Evolutionary conservation across 2,113 vertebrate genomes (phyloP), one percentile per base, ranked within the genome.

Genomic region (Triplophysa siluroides): DNA sequence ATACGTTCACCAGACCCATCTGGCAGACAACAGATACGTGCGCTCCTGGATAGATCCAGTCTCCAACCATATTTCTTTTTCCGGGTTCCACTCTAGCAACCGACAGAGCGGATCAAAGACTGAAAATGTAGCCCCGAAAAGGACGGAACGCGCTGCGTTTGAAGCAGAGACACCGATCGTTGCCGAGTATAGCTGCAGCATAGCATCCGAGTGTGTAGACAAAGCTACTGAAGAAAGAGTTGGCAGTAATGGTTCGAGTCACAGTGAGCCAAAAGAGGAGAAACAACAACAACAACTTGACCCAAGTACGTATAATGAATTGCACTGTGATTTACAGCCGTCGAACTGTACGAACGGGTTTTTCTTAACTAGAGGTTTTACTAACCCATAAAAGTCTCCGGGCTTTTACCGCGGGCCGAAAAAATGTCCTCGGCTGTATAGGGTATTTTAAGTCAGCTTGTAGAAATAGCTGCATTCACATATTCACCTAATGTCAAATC

Each of bases 351-450:
- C 91, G 95, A 93, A 94, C 95, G 91, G 93, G 95, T 94, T 96
- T 95, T 95, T 95, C 95, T 97, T 97, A 98, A 96, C 95, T 93
- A 92, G 94, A 96, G 95, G 92, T 98, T 98, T 98, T 98, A 99
- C 97, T 96, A 97, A 98, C 95, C 97, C 96, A 98, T 99, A 98
- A 99, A 99, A 98, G 95, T 95, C 95, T 97, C 96, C 95, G 92
- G 93, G 91, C 92, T 93, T 91, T 94, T 94, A 92, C 91, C 92
- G 93, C 87, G 92, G 92, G 91, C 92, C 91, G 91, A 84, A 92
- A 88, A 88, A 95, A 91, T 91, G 90, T 91, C 90, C 87, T 87
- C 92, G 92, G 86, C 93, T 92, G 94, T 95, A 92, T 93, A 93
- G 89, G 85, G 90, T 89, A 52, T 19, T 89, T 86, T 81, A 70